Base-by-base conservation (phyloP, 2,797 vertebrate species). In the Falco rusticolus region DNA sequence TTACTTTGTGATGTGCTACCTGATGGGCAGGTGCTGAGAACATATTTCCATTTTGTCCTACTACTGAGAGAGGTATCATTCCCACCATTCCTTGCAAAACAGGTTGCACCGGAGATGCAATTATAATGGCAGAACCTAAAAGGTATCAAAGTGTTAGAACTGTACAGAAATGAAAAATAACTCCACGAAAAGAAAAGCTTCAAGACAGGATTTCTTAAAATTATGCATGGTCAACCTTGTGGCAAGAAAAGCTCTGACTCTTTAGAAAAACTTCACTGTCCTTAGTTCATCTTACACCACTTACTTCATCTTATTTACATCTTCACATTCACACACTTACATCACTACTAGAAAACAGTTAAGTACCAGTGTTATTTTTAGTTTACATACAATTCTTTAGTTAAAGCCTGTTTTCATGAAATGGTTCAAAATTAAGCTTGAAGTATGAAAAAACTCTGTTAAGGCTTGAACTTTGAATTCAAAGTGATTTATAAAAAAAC, bases 1-100 rank as follows among this genome's bases (percentile, higher is more conserved):
- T 84, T 31, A 19, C 33, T 29, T 41, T 84, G 31, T 18, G 74
- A 88, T 28, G 60, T 54, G 37, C 97, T 98, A 99, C 99, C 99
- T 99, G 99, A 95, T 98, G 99, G 77, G 99, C 96, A 84, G 99
- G 93, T 93, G 99, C 97, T 39, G 99, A 97, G 92, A 99, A 98
- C 0, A 98, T 97, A 68, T 98, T 98, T 89, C 98, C 95, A 25
- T 96, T 98, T 74, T 98, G 99, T 71, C 99, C 99, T 74, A 99
- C 97, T 29, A 99, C 98, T 48, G 99, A 99, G 50, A 99, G 97
- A 66, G 99, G 99, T 65, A 99, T 98, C 97, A 99, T 98, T 82
- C 98, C 98, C 90, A 98, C 97, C 98, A 99, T 98, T 89, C 98
- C 98, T 84, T 99, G 99, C 84, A 99, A 88, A 94, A 99, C 95